Base-by-base conservation (phyloP, 2,888 invertebrate species). In the Epinotia ramella region DNA sequence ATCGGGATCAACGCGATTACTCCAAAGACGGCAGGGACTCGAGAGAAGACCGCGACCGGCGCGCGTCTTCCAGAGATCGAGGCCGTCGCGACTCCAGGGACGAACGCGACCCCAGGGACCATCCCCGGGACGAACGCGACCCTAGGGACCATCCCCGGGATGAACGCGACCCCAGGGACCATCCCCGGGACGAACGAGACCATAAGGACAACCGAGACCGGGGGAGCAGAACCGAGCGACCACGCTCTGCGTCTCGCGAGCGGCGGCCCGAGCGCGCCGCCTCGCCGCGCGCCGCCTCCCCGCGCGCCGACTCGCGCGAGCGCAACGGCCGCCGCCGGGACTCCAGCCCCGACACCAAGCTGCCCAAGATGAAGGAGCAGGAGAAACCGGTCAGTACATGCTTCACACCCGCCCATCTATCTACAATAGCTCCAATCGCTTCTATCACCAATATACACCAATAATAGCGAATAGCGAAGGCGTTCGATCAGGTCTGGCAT, bases 321-420 rank as follows among this genome's bases (percentile, higher is more conserved):
- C 18, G 82, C 74, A 93, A 92, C 83, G 91, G 91, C 9, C 86
- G 88, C 76, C 20, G 78, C 84, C 16, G 79, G 78, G 89, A 89
- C 73, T 84, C 86, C n/a, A 76, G 79, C 20, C 91, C 90, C 0
- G 91, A 91, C 1, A 88, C 84, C 77, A 86, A 90, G 81, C 95
- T 97, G 96, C 97, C 97, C 85, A 97, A 97, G 90, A 91, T 96
- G 84, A 96, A 96, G 86, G 96, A 97, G 88, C 96, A 96, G 80
- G 96, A 96, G 87, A 96, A 96, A 90, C 97, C 97, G 86, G 97
- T 97, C 90, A 92, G 95, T 92, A 79, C 59, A 49, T 44, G 13
- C 46, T 46, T 13, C 46, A 13, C 46, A 46, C 12, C 46, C 46
- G 46, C 46, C 46, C 46, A 46, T 46, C 46, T 20, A 46, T 11